phyloP scores from a whole-genome alignment of 2,888 invertebrate species.

The Apocheima hispidaria region DNA sequence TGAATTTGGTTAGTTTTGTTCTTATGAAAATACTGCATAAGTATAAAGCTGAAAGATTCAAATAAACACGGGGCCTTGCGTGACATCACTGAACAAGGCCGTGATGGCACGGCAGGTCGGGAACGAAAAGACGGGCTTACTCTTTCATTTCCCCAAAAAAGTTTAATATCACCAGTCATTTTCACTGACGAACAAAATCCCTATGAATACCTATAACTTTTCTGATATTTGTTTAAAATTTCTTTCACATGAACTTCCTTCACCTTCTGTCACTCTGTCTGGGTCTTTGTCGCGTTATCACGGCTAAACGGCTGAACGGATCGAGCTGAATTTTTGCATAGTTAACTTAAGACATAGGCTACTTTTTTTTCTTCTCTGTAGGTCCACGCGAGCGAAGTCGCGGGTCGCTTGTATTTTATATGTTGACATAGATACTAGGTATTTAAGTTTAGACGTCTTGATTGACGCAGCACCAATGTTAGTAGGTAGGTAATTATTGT shows the following conservation, averaged over 20 bases:
- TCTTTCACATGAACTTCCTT: no score
- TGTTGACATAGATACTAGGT: background rate
- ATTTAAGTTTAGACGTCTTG: background rate
- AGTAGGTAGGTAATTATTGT: conserved; percentile 3
- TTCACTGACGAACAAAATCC: no score
- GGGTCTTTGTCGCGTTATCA: no score
- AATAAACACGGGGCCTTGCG: conserved; percentile 56
- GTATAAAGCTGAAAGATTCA: conserved; percentile 26
- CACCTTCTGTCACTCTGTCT: no score
- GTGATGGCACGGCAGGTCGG: conserved; percentile 69
- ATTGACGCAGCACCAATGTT: conserved; percentile 8
- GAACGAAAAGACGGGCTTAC: conserved; percentile 58
- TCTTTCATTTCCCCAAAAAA: conserved; percentile 51
- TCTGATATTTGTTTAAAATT: no score
- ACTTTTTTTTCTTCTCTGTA: no score
- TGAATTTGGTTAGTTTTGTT: conserved; percentile 53
- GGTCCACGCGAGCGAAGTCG: no score
- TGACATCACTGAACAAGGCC: conserved; percentile 59
- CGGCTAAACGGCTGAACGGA: no score
- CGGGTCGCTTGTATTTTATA: background rate
- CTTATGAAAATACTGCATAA: conserved; percentile 57
- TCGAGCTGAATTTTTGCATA: no score
- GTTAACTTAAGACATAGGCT: no score
- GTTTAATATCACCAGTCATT: background rate
- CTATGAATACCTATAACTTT: no score